Evolutionary conservation across 35 echinoderm and acorn worm species (phyloP).

Genomic region (Eucidaris tribuloides): DNA sequence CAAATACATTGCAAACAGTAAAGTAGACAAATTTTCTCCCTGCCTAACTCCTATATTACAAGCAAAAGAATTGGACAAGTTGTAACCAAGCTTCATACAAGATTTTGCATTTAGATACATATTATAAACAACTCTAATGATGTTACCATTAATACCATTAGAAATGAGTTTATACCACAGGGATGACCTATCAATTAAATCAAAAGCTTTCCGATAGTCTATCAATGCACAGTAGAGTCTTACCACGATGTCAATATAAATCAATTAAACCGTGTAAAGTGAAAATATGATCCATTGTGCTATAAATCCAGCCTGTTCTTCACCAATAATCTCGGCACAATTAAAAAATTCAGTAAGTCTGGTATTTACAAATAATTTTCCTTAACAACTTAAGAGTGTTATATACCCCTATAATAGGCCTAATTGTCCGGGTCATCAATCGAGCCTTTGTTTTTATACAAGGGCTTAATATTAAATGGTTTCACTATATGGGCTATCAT

Average conservation of each 20-base stretch:
- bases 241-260: slow-evolving; percentile 33
- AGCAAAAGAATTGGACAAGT: background rate
- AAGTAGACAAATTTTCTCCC: slow-evolving; percentile 6
- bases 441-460: background rate
- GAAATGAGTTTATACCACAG: slow-evolving; percentile 48
- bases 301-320: slow-evolving; percentile 59
- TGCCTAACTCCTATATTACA: slow-evolving; percentile 19
- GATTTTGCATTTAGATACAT: slow-evolving; percentile 26
- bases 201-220: slow-evolving; percentile 41
- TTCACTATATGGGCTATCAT: background rate
- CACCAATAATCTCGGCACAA: slow-evolving; percentile 35
- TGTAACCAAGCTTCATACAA: background rate
- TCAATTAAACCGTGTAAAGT: slow-evolving; percentile 39
- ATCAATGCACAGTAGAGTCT: slow-evolving; percentile 53
- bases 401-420: slow-evolving; percentile 14
- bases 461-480: background rate
- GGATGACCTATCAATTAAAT: slow-evolving; percentile 26
- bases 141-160: slow-evolving; percentile 37
- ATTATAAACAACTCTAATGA: slow-evolving; percentile 43
- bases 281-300: slow-evolving; percentile 50
- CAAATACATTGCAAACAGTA: slow-evolving; percentile 15
- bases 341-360: slow-evolving; percentile 20
- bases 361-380: slow-evolving; percentile 48
- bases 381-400: slow-evolving; percentile 19
- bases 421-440: background rate